Base-by-base conservation (phyloP, 2,888 invertebrate genomes). In the Pemphredon lugubris region DNA sequence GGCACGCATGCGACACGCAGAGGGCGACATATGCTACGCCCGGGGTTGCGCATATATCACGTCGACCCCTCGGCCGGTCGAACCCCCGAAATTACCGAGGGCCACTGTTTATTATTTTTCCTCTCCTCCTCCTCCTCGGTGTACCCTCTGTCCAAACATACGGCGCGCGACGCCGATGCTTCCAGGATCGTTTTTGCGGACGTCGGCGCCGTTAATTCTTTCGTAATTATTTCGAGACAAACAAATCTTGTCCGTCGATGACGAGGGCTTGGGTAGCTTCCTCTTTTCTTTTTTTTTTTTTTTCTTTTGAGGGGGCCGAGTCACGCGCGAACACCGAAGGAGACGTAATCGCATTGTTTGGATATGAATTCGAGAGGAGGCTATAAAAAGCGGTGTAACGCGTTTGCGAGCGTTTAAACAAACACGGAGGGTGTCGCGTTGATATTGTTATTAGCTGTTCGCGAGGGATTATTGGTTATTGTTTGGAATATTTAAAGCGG, bases 101-200 rank as follows among this genome's bases (percentile, higher is more conserved):
- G 77, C 80, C 78, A 75, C 81, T 85, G 84, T 87, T 86, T 87
- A 85, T 87, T 85, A 84, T 84, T 82, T 83, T 78, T 83, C n/a
- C 77, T 75, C 71, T 77, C 60, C 57, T 65, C 18, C 57, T 65
- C 18, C 55, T 51, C 30, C 42, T 54, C 14, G 39, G 32, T 26
- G 11, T 54, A 45, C 66, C 67, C 79, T 77, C 72, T 79, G 77
- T 79, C 70, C 60, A 79, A 79, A 79, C 70, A 79, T 61, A 71
- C 68, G 71, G 71, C 60, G 68, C 57, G 18, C 45, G 59, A 45
- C 47, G 30, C 21, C 34, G 53, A 54, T 4, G 42, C 14, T 32
- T 13, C 48, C 20, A 14, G 16, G 47, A 37, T n/a, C 39, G 48
- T 34, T 54, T 64, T 50, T 47, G 20, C 55, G 51, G 23, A 11